Conservation (phyloP, 2,797 vertebrate genomes). For the Myotis pilosus region DNA sequence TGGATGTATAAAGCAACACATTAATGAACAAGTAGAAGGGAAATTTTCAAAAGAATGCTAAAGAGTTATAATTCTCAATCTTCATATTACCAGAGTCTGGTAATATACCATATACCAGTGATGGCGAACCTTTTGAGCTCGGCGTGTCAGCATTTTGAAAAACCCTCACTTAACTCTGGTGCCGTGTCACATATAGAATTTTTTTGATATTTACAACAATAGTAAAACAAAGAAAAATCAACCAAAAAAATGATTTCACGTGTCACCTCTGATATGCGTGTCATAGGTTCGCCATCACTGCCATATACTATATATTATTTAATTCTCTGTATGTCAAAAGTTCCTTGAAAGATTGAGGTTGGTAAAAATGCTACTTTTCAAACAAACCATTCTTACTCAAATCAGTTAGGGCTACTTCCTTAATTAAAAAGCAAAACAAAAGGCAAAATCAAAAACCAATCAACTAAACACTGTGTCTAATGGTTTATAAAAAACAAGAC, state of each 20-base stretch:
- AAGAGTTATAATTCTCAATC: background rate
- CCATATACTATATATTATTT: background rate
- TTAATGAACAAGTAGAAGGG: background rate
- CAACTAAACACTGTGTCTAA: background rate
- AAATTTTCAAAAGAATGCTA: background rate
- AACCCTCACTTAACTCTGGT: too few relatives aligned
- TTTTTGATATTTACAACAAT: too few relatives aligned
- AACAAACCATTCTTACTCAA: background rate
- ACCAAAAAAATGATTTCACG: too few relatives aligned
- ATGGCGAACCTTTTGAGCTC: too few relatives aligned
- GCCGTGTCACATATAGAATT: too few relatives aligned
- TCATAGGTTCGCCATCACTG: too few relatives aligned
- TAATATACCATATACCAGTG: background rate
- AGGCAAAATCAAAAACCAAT: background rate
- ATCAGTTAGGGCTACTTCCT: background rate
- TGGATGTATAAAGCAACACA: background rate
- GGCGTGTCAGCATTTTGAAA: too few relatives aligned
- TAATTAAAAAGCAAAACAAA: constrained; percentile 20
- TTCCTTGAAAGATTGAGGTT: background rate
- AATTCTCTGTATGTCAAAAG: background rate
- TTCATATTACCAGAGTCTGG: background rate
- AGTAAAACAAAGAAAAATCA: too few relatives aligned
- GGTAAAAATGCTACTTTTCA: background rate
- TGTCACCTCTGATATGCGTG: too few relatives aligned
- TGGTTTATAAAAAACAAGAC: background rate